A percentile compares a stretch with the other conserved stretches of the same genome.
Evolutionary conservation across 2,888 invertebrate genomes (phyloP).

Genomic region (Keiferia lycopersicella): DNA sequence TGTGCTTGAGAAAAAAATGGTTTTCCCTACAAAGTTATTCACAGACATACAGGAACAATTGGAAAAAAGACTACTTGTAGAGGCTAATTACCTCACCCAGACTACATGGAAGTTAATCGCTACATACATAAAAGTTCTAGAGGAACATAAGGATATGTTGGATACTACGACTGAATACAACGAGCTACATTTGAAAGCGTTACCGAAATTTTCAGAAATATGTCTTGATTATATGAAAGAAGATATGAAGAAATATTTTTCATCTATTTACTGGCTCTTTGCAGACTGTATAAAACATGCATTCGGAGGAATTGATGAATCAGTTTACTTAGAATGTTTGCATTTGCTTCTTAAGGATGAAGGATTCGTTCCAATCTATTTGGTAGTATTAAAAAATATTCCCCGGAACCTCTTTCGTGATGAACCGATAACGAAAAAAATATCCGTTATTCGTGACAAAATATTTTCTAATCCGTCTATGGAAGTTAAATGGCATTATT

Average conservation of each 20-base stretch:
- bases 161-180: conserved; percentile 35
- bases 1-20: conserved; percentile 11
- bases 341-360: conserved; percentile 38
- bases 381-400: conserved; percentile 46
- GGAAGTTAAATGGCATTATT: conserved; percentile 37
- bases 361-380: conserved; percentile 49
- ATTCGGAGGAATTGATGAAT: conserved; percentile 22
- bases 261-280: conserved; percentile 55
- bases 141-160: conserved; percentile 32
- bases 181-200: conserved; percentile 40
- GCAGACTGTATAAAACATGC: conserved; percentile 40
- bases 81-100: background rate
- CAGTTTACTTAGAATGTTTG: conserved; percentile 28
- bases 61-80: conserved; percentile 7
- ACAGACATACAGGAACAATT: conserved; percentile 7
- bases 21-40: conserved; percentile 14
- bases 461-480: conserved; percentile 47
- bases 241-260: conserved; percentile 50
- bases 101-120: conserved; percentile 48
- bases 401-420: conserved; percentile 26
- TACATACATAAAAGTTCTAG: conserved; percentile 43
- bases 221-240: conserved; percentile 51
- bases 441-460: conserved; percentile 35
- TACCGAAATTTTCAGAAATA: conserved; percentile 45
- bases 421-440: conserved; percentile 10